Evolutionary conservation across 2,888 invertebrate species (phyloP).

Genomic region (Malacosoma neustria): DNA sequence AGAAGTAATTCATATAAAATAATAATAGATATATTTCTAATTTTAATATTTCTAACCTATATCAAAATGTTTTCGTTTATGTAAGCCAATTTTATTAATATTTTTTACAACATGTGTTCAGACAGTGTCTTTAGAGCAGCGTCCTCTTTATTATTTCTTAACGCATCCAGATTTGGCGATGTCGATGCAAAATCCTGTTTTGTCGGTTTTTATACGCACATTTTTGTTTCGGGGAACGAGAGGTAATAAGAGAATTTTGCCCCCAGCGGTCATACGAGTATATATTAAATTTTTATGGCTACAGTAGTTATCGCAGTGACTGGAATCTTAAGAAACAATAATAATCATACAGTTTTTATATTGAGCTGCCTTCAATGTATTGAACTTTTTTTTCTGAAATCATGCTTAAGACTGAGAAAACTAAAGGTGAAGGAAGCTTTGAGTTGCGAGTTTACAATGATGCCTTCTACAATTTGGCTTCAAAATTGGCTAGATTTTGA

Average conservation of each 20-base stretch:
- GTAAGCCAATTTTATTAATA: slow-evolving; percentile 17
- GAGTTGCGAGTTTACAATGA: too few species aligned
- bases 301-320: slow-evolving; percentile 48
- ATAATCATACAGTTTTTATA: too few species aligned
- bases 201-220: slow-evolving; percentile 59
- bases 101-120: slow-evolving; percentile 7
- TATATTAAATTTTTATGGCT: slow-evolving; percentile 66
- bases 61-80: slow-evolving; percentile 28
- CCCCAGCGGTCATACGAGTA: slow-evolving; percentile 67
- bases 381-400: too few species aligned
- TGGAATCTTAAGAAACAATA: too few species aligned
- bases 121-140: slow-evolving; percentile 40
- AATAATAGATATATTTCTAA: background rate
- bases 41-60: slow-evolving; percentile 11
- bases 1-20: background rate
- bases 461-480: too few species aligned
- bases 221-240: slow-evolving; percentile 69
- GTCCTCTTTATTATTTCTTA: slow-evolving; percentile 68
- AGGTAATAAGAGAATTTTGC: slow-evolving; percentile 60
- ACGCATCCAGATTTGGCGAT: slow-evolving; percentile 70
- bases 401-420: too few species aligned
- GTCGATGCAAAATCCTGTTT: slow-evolving; percentile 70
- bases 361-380: too few species aligned
- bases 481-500: too few species aligned
- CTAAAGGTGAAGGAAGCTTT: too few species aligned